These are phyloP conservation scores for Agapornis canus DNA, from an alignment of 2,797 vertebrate species.

Conservation along the genomic window DNA sequence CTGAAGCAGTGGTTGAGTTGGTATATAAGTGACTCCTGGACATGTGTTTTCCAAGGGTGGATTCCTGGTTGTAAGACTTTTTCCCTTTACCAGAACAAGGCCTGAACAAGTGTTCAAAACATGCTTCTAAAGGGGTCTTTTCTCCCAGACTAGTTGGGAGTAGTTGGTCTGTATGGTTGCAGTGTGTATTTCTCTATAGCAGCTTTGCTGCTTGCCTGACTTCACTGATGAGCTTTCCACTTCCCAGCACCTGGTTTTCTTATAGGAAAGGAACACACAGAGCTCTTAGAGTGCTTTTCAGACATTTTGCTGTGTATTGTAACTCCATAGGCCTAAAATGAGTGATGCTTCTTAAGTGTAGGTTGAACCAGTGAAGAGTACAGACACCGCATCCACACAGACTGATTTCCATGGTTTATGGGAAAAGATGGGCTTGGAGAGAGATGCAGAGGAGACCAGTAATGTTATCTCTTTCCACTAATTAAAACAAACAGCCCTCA, in stretches of 20 bases:
- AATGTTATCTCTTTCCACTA: background rate
- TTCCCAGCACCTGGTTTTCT: background rate
- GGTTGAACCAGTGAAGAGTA: background rate
- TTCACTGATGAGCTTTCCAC: background rate
- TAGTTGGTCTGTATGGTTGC: background rate
- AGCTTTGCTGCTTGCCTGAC: background rate
- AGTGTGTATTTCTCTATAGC: background rate
- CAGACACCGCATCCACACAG: background rate
- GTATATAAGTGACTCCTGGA: background rate
- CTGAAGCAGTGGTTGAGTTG: background rate
- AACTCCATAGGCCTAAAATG: background rate
- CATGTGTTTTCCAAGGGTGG: accelerated
- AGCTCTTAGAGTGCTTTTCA: background rate
- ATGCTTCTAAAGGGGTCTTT: background rate
- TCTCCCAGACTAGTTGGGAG: background rate
- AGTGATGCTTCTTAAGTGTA: background rate
- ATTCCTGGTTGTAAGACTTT: background rate
- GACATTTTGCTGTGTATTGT: background rate
- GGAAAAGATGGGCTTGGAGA: background rate
- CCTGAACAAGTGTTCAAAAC: background rate
- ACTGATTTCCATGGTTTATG: background rate
- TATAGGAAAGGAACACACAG: background rate
- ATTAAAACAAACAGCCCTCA: background rate
- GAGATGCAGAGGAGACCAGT: background rate
- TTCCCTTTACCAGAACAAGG: background rate